phyloP scores from a whole-genome alignment of 2,113 vertebrate genomes.

The Otolemur garnettii region DNA sequence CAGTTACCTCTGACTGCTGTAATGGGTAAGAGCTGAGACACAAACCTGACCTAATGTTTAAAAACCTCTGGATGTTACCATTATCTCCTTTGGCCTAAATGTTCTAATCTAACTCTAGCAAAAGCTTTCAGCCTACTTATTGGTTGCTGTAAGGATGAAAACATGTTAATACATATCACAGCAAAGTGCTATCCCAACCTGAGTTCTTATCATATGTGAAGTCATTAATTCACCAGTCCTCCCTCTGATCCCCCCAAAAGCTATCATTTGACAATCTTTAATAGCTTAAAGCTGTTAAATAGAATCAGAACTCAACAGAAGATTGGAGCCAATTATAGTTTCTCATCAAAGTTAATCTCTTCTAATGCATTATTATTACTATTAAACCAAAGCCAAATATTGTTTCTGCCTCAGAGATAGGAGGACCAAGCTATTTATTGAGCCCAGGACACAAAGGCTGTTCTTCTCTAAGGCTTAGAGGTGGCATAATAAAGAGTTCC shows the following conservation, averaged over 20 bases:
- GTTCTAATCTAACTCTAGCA: not conserved
- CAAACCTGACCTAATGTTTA: not conserved
- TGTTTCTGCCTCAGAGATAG: constrained; percentile 40
- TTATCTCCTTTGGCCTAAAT: not conserved
- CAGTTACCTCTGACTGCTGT: not conserved
- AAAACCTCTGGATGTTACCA: not conserved
- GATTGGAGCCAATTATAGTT: constrained; percentile 54
- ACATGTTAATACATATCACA: not conserved
- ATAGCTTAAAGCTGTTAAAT: constrained; percentile 52
- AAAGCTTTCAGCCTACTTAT: not conserved
- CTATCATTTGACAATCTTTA: constrained; percentile 54
- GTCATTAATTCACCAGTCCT: constrained; percentile 42
- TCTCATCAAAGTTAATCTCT: constrained; percentile 60
- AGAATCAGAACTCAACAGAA: constrained; percentile 61
- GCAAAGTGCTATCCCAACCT: constrained; percentile 30
- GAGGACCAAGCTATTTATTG: constrained; percentile 31
- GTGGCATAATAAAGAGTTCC: constrained; percentile 83
- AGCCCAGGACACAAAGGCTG: constrained; percentile 54
- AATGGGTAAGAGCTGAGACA: not conserved
- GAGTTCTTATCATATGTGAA: constrained; percentile 27
- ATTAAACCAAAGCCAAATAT: constrained; percentile 28
- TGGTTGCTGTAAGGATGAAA: not conserved
- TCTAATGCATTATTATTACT: constrained; percentile 64
- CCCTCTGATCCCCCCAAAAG: not conserved
- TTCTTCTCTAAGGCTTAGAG: constrained; percentile 64